phyloP scores from a whole-genome alignment of 2,113 vertebrate genomes.

The Nerophis ophidion region DNA sequence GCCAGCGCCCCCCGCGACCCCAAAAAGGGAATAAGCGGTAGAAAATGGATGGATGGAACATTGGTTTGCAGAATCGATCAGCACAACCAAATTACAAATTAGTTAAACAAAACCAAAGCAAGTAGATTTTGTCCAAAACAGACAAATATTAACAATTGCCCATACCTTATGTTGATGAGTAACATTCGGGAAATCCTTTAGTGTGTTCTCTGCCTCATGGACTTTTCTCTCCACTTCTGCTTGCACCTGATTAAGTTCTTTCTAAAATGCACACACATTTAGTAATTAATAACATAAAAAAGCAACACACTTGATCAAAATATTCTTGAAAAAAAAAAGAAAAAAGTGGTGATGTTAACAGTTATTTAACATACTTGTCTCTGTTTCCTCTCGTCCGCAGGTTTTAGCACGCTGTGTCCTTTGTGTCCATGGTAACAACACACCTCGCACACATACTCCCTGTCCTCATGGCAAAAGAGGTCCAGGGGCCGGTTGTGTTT shows the following conservation, averaged over 20 bases:
- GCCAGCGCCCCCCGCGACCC: too few relatives aligned
- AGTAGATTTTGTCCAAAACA: not conserved
- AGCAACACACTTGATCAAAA: not conserved
- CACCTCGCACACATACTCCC: constrained; percentile 58
- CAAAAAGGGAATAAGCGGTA: too few relatives aligned
- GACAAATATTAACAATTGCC: not conserved
- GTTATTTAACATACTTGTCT: constrained; percentile 52
- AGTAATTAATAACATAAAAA: not conserved
- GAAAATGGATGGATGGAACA: not conserved
- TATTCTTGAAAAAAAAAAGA: not conserved
- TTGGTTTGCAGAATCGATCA: too few relatives aligned
- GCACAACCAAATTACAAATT: too few relatives aligned
- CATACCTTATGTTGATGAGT: constrained; percentile 59
- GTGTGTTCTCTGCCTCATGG: constrained; percentile 48
- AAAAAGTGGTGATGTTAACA: not conserved
- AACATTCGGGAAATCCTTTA: constrained; percentile 52
- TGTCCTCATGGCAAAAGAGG: constrained; percentile 65
- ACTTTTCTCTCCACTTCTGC: constrained; percentile 47
- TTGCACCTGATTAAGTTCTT: constrained; percentile 56
- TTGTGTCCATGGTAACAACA: constrained; percentile 61
- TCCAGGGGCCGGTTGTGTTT: constrained; percentile 60
- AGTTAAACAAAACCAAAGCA: not conserved
- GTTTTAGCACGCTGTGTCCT: constrained; percentile 57
- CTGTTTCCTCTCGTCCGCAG: constrained; percentile 46
- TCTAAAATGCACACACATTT: constrained; percentile 14